Conservation (phyloP, 2,888 invertebrate genomes). For the Epirrhoe alternata region DNA sequence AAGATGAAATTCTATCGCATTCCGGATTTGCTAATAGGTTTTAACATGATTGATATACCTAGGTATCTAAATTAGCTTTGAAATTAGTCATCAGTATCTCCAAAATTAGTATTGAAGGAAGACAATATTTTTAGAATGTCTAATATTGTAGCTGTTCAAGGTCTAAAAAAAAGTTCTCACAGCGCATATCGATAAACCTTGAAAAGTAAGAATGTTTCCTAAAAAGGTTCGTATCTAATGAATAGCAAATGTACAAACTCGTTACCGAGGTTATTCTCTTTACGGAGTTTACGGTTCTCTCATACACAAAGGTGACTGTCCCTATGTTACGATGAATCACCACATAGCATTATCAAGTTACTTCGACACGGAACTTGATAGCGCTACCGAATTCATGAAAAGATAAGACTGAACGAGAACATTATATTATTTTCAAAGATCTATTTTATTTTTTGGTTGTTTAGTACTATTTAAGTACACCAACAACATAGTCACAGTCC, state of each 20-base stretch:
- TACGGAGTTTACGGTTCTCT: too few species aligned
- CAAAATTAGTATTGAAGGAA: neutral
- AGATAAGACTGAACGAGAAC: neutral
- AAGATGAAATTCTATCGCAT: conserved; percentile 4
- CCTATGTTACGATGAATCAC: conserved; percentile 43
- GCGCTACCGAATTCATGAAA: conserved; percentile 11
- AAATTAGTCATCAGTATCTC: conserved; percentile 17
- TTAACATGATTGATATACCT: conserved; percentile 10
- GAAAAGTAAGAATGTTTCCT: conserved; percentile 68
- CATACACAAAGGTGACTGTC: conserved; percentile 54
- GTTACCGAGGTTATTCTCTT: conserved; percentile 62
- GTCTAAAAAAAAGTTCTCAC: conserved; percentile 54
- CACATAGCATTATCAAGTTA: conserved; percentile 3
- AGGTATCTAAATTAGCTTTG: conserved; percentile 16
- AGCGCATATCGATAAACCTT: conserved; percentile 61
- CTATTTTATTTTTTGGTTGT: neutral
- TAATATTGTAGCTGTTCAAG: conserved; percentile 56
- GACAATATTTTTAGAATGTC: neutral
- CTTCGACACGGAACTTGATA: conserved; percentile 12
- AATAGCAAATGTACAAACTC: conserved; percentile 67
- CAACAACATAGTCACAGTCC: neutral
- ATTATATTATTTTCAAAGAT: neutral
- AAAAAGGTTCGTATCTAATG: conserved; percentile 74
- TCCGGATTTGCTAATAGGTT: conserved; percentile 15
- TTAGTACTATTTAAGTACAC: neutral